Evolutionary conservation across 2,888 invertebrate genomes (phyloP).

Genomic region (Allacma fusca): DNA sequence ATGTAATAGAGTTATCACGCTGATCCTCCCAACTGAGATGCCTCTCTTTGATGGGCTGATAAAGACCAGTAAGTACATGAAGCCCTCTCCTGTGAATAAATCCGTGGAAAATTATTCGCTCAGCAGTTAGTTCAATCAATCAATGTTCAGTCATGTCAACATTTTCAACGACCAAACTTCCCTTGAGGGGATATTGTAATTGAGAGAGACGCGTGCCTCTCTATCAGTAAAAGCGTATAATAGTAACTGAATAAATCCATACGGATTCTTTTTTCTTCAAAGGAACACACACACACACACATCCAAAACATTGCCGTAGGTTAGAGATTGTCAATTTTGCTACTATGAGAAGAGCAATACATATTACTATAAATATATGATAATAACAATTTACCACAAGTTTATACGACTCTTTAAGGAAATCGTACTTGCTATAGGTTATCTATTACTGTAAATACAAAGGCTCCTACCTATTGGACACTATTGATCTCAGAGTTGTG

Average conservation of each 20-base stretch:
- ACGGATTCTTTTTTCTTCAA: not conserved
- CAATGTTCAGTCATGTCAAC: not conserved
- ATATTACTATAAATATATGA: not conserved
- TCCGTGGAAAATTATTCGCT: not conserved
- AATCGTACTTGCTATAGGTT: too few relatives aligned
- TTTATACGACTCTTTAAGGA: too few relatives aligned
- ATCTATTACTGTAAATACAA: too few relatives aligned
- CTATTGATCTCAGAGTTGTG: too few relatives aligned
- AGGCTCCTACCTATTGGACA: too few relatives aligned
- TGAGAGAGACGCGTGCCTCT: not conserved
- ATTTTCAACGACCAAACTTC: not conserved
- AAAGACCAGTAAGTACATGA: not conserved
- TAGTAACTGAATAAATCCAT: not conserved
- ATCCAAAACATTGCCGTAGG: not conserved
- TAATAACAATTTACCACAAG: too few relatives aligned
- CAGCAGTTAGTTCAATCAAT: constrained; percentile 7
- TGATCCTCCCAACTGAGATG: not conserved
- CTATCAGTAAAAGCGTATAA: too few relatives aligned
- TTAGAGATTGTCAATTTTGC: not conserved
- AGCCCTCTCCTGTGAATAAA: not conserved
- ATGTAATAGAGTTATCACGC: constrained; percentile 8
- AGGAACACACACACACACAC: not conserved
- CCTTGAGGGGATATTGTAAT: constrained; percentile 12
- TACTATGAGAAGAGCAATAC: not conserved
- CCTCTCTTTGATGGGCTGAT: constrained; percentile 3